Conservation (phyloP, 23 tunicate genomes). For the Trididemnum nubilum region DNA sequence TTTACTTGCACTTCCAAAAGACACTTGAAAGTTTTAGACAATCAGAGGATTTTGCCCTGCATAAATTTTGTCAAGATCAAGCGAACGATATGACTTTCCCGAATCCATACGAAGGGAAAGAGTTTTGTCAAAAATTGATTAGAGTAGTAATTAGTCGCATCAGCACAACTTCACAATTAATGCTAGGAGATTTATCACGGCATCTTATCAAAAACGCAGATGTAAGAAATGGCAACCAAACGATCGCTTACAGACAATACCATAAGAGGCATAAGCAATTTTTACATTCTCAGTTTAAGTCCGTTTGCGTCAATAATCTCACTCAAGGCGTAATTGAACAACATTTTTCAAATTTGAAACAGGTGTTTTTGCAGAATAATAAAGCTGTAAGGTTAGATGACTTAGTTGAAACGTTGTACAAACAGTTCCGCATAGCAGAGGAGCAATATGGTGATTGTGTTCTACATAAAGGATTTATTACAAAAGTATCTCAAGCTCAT, state of each 20-base stretch:
- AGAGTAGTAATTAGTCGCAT: no score
- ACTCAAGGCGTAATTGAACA: conserved; percentile 43
- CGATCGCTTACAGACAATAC: no score
- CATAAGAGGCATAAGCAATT: no score
- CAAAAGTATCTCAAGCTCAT: no score
- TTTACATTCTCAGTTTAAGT: neutral
- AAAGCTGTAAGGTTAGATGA: neutral
- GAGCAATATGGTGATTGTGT: no score
- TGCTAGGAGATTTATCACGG: conserved; percentile 53
- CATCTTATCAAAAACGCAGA: no score
- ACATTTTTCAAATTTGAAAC: no score
- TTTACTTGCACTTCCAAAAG: neutral
- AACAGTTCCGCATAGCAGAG: no score
- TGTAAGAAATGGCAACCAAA: no score
- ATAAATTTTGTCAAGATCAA: neutral
- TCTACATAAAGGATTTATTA: no score
- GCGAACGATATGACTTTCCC: neutral
- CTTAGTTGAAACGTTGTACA: no score
- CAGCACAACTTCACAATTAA: conserved; percentile 32
- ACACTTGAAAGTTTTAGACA: neutral
- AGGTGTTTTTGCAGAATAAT: neutral
- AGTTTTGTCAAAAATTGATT: no score
- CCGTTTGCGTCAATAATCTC: neutral
- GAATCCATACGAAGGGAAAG: neutral
- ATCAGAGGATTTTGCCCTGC: neutral